Evolutionary conservation across 2,797 vertebrate species (phyloP).

Genomic region (Sarcoramphus papa): DNA sequence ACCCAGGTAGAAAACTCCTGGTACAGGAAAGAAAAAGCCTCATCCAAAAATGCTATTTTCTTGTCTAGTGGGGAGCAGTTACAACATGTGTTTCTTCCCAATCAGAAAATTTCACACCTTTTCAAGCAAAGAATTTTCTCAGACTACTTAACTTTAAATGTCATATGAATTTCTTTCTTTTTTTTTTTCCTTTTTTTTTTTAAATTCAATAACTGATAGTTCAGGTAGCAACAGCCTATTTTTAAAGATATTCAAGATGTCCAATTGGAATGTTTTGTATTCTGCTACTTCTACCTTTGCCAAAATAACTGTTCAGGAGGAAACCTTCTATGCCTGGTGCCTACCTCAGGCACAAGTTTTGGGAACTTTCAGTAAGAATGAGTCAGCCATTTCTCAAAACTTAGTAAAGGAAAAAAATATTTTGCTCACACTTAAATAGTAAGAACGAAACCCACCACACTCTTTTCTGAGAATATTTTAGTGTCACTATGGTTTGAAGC

Average conservation of each 20-base stretch:
- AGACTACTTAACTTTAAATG: slow-evolving; percentile 11
- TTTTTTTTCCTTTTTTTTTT: background rate
- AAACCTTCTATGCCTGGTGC: background rate
- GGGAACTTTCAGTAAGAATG: background rate
- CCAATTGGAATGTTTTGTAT: background rate
- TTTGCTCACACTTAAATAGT: background rate
- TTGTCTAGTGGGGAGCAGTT: background rate
- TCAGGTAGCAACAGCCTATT: background rate
- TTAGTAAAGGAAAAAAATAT: background rate
- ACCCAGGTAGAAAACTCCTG: background rate
- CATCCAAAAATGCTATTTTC: background rate
- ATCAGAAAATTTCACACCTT: slow-evolving; percentile 1
- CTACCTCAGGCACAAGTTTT: background rate
- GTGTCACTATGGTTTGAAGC: background rate
- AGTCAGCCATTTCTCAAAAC: background rate
- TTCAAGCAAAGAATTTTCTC: background rate
- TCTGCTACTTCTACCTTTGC: background rate
- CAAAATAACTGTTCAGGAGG: background rate
- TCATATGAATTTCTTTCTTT: background rate
- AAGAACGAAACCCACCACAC: background rate
- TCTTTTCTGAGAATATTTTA: background rate
- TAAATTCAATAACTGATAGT: background rate
- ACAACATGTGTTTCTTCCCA: background rate
- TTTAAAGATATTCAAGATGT: background rate
- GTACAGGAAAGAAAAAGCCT: background rate